Conservation (phyloP, 2,113 vertebrate species). For the Pionites leucogaster region DNA sequence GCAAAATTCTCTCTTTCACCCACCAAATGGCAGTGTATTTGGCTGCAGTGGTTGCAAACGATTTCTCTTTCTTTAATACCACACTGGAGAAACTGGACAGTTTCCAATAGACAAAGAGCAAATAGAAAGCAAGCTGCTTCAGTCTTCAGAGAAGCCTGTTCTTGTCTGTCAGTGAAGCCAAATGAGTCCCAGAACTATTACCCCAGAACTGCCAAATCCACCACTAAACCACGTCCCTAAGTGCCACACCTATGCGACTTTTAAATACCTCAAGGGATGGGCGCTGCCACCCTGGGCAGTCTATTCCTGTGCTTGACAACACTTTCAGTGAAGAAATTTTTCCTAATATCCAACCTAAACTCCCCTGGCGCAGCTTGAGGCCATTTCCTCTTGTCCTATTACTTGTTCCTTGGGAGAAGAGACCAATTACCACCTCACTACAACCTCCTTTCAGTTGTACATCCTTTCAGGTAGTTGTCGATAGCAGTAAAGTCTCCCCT, state of each 20-base stretch:
- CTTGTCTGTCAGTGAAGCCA: not conserved
- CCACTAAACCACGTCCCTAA: not conserved
- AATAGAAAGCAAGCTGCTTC: not conserved
- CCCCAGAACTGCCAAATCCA: not conserved
- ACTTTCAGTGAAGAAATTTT: fast-evolving
- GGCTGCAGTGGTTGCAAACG: not conserved
- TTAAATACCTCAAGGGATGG: not conserved
- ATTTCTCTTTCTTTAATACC: not conserved
- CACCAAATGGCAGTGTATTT: not conserved
- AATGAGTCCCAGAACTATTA: not conserved
- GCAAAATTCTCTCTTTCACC: not conserved
- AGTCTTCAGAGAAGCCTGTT: not conserved
- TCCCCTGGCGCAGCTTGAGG: fast-evolving
- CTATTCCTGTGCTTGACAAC: not conserved
- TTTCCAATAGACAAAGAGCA: not conserved
- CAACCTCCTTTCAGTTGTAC: not conserved
- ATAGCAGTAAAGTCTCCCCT: fast-evolving
- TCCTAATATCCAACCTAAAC: not conserved
- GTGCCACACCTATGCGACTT: fast-evolving
- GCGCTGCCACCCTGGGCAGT: not conserved
- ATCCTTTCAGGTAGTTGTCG: not conserved
- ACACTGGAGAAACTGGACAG: not conserved
- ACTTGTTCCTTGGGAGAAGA: not conserved
- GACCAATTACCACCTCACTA: fast-evolving
- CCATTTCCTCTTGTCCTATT: not conserved